These are phyloP conservation scores for Mamestra brassicae DNA, from an alignment of 2,888 invertebrate species.

Conservation along the genomic window DNA sequence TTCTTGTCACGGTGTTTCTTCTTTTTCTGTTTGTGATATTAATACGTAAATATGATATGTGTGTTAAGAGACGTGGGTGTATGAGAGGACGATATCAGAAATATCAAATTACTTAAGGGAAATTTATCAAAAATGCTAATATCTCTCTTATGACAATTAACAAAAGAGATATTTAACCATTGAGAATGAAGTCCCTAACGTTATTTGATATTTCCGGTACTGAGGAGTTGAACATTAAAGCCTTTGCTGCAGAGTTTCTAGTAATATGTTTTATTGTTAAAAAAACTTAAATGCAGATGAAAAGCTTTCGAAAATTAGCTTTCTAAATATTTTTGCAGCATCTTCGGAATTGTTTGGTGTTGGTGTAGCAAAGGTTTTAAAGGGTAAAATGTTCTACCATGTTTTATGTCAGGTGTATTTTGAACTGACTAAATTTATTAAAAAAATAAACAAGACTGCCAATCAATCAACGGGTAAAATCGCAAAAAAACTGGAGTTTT, in stretches of 20 bases:
- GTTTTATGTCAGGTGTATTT: constrained; percentile 3
- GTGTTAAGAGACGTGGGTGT: background rate
- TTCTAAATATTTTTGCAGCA: background rate
- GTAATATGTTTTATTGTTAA: background rate
- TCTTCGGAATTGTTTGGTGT: background rate
- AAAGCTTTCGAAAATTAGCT: background rate
- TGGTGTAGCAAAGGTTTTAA: constrained; percentile 19
- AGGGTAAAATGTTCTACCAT: background rate
- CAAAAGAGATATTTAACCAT: no score
- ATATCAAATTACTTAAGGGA: no score
- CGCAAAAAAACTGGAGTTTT: background rate
- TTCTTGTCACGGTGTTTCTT: constrained; percentile 98
- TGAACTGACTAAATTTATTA: background rate
- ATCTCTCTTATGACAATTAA: no score
- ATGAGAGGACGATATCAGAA: background rate
- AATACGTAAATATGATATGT: background rate
- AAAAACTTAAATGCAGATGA: background rate
- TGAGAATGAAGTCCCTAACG: no score
- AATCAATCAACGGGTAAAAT: constrained; percentile 11
- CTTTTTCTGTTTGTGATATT: constrained; percentile 93
- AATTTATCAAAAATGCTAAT: no score
- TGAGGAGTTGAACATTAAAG: constrained; percentile 1
- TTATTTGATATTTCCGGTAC: no score
- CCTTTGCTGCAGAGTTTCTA: background rate
- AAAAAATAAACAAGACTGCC: background rate